Evolutionary conservation across 2,888 invertebrate species (phyloP), one percentile per base, ranked within the genome.

Genomic region (Rhagonycha fulva): DNA sequence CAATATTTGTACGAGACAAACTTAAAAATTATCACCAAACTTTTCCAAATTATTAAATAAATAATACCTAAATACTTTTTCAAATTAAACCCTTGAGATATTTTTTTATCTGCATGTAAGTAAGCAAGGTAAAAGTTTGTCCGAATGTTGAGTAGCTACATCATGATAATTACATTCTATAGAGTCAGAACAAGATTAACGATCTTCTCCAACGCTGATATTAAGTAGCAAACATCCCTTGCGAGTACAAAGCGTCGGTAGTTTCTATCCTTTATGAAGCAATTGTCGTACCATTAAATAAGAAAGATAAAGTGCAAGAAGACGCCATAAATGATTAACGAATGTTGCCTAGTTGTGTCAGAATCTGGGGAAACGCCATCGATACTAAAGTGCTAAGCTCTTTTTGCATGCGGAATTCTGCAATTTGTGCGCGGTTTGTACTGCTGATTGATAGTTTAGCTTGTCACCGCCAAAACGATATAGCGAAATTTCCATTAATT

Each of bases 401-500:
- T 84, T 84, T 84, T 84, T 84, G 84, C 82, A 83, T 82, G 82
- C 82, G 83, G 86, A 86, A 86, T 86, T 86, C 85, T 83, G 85
- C 85, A 86, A 87, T 87, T 87, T 87, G 86, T 82, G 82, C 85
- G 86, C 84, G 87, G 87, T 87, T 87, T 84, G 76, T 76, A 61
- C 83, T 83, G 84, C 84, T 87, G 87, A 87, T 87, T 87, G 87
- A 87, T 87, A 85, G 87, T 87, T 86, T 83, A 82, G 86, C 87
- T 87, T 87, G 87, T 87, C 87, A 86, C 86, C 84, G 83, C 83
- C 82, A 82, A 82, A 85, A 83, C 86, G 87, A 87, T 87, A 87
- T 87, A 87, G 86, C 86, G 87, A 87, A 87, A 87, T 87, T 86
- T 86, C 87, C 87, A 87, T 87, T 87, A 87, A 87, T 87, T 87